Conservation (phyloP, 2,888 invertebrate species). For the Limnephilus marmoratus region DNA sequence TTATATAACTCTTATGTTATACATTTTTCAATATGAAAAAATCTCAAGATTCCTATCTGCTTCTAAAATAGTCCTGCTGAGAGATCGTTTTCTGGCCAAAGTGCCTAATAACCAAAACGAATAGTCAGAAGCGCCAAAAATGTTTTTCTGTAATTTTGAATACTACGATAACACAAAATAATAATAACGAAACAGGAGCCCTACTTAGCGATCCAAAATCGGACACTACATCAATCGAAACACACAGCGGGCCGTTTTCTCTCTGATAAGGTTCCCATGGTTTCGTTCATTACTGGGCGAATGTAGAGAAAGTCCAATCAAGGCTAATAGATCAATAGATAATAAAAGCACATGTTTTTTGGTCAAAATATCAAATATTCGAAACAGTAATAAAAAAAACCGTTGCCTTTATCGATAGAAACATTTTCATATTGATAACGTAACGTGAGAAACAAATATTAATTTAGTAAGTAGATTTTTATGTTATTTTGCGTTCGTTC, state of each 20-base stretch:
- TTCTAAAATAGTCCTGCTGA: no score
- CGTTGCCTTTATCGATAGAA: neutral
- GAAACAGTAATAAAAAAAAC: neutral
- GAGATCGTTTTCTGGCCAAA: no score
- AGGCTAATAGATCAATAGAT: neutral
- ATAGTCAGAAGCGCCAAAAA: no score
- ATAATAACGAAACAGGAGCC: neutral
- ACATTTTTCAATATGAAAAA: no score
- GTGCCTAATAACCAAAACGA: no score
- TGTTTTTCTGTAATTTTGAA: no score
- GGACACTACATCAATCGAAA: neutral
- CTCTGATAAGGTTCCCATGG: neutral
- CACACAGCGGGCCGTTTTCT: neutral
- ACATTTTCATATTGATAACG: neutral
- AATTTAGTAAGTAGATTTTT: neutral
- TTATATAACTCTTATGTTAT: no score
- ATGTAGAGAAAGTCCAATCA: neutral
- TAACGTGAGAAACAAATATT: neutral
- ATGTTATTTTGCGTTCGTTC: neutral
- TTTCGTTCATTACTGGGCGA: neutral
- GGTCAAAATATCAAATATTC: neutral
- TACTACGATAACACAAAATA: neutral
- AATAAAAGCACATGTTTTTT: neutral
- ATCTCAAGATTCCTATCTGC: no score
- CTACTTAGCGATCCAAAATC: neutral